These are phyloP conservation scores for Marronus borbonicus DNA, from an alignment of 2,888 invertebrate species.

Conservation along the genomic window DNA sequence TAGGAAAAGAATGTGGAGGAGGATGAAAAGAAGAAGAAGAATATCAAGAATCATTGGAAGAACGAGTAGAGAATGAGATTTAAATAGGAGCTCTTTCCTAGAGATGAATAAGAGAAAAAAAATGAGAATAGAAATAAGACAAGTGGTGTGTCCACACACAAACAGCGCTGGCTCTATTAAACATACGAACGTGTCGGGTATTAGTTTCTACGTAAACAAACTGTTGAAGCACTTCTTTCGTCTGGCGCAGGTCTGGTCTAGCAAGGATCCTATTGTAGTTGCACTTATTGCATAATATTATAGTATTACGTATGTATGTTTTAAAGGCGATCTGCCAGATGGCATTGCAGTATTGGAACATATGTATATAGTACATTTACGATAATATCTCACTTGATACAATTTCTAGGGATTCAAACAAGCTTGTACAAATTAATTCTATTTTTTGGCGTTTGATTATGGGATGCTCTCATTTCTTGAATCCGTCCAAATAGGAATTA, in stretches of 20 bases:
- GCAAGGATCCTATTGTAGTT: neutral
- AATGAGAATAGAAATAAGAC: neutral
- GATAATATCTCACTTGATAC: too few species aligned
- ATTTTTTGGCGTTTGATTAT: too few species aligned
- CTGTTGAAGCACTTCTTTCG: conserved; percentile 6
- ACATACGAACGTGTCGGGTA: neutral
- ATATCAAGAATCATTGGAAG: neutral
- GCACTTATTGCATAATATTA: neutral
- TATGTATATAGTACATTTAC: too few species aligned
- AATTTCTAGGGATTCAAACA: too few species aligned
- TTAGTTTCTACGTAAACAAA: conserved; percentile 17
- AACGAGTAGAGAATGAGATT: neutral
- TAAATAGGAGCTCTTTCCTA: conserved; percentile 1
- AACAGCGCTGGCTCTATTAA: neutral
- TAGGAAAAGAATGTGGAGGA: neutral
- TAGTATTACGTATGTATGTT: neutral
- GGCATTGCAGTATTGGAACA: neutral
- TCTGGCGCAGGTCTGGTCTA: conserved; percentile 1
- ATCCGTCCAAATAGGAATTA: too few species aligned
- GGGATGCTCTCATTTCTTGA: too few species aligned
- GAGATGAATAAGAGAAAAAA: conserved; percentile 1
- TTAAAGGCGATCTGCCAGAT: conserved; percentile 1
- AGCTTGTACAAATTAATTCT: too few species aligned
- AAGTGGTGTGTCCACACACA: conserved; percentile 13
- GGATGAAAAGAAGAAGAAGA: neutral